Evolutionary conservation across 1,140 invertebrate genomes (phyloP), one percentile per base, ranked within the genome.

Genomic region (Drosophila takahashii): DNA sequence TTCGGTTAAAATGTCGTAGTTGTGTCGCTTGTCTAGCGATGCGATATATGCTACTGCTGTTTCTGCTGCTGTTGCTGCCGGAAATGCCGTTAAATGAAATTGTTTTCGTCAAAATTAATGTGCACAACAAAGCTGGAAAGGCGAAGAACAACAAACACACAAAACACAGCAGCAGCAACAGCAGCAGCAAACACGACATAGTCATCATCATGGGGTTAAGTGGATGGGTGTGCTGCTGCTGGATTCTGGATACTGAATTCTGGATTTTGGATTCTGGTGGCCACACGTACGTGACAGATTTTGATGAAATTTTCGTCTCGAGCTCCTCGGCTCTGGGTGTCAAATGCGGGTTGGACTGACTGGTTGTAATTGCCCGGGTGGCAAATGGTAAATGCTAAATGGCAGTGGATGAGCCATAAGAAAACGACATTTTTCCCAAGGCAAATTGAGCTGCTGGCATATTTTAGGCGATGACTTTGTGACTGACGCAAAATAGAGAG

Each of bases 41-140:
- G 62, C 62, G 72, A 56, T 65, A 41, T 64, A 61, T 59, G 29
- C 22, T 50, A 37, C 34, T 22, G 53, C 36, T 47, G 54, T 18
- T 54, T 50, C 18, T 27, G 47, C 0, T 51, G 44, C 9, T 50
- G 45, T 11, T 34, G 54, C 39, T 80, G 81, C 81, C 81, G 81
- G 77, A 77, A 84, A 84, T 86, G 81, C 74, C 77, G 77, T 77
- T 81, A 86, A 84, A 84, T 86, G 61, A 85, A 81, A 84, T 84
- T 77, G 81, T 86, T 84, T 81, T 77, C 80, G 81, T 81, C 81
- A 77, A 84, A 84, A 86, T 84, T 85, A 85, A 84, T 84, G 81
- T 80, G 65, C 56, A 85, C 58, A 59, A 62, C 76, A 74, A 75
- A 65, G 66, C 56, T 37, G 34, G 34, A 53, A 42, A 65, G 16